Evolutionary conservation across 2,888 invertebrate genomes (phyloP).

Genomic region (Ornithoptera alexandrae): DNA sequence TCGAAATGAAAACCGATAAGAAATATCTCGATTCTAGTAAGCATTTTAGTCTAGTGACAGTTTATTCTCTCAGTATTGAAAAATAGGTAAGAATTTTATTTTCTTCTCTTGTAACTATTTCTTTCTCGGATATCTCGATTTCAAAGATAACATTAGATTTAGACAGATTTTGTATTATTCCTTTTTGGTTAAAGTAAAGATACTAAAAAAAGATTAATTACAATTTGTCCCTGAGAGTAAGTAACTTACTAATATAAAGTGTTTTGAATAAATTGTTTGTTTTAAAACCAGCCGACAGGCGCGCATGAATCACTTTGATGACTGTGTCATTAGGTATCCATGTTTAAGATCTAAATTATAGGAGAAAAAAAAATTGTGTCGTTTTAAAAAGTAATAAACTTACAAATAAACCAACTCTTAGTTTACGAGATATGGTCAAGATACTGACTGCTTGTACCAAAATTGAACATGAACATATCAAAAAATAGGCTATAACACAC

Average conservation of each 20-base stretch:
- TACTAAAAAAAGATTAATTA: background rate
- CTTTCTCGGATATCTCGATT: too few species aligned
- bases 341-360: background rate
- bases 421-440: background rate
- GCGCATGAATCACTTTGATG: conserved; percentile 12
- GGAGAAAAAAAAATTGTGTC: background rate
- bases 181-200: background rate
- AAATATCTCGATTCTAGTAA: too few species aligned
- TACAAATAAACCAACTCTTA: background rate
- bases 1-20: background rate
- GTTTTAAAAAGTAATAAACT: background rate
- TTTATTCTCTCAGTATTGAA: too few species aligned
- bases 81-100: too few species aligned
- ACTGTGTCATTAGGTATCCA: conserved; percentile 2
- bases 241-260: conserved; percentile 7
- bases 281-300: conserved; percentile 7
- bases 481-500: too few species aligned
- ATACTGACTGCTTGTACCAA: too few species aligned
- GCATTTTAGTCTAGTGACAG: too few species aligned
- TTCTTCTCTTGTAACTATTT: too few species aligned
- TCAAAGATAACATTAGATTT: too few species aligned
- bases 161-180: too few species aligned
- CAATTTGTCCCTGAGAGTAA: background rate
- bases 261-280: conserved; percentile 13
- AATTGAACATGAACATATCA: too few species aligned